phyloP scores from a whole-genome alignment of 2,113 vertebrate genomes.

The Scopus umbretta region DNA sequence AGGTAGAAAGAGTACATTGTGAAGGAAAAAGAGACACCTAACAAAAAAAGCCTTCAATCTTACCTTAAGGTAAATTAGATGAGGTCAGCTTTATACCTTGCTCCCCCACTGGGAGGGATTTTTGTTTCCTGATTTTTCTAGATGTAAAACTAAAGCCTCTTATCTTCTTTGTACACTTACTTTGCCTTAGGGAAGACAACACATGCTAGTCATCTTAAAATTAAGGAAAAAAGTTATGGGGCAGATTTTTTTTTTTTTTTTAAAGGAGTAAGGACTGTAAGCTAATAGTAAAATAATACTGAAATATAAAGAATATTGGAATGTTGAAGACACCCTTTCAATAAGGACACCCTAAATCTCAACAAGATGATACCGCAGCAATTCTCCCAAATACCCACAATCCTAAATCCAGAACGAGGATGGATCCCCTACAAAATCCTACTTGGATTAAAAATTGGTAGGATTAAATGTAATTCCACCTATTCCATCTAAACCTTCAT shows the following conservation, averaged over 20 bases:
- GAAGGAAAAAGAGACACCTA: slow-evolving; percentile 1
- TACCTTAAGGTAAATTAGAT: slow-evolving; percentile 49
- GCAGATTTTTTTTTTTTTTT: background rate
- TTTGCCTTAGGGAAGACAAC: slow-evolving; percentile 46
- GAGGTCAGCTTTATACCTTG: slow-evolving; percentile 55
- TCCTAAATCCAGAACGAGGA: background rate
- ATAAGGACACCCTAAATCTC: background rate
- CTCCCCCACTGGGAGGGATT: slow-evolving; percentile 22
- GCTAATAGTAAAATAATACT: background rate
- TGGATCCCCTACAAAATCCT: background rate
- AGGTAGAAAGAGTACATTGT: slow-evolving; percentile 15
- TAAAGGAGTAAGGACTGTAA: background rate
- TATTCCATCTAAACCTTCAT: background rate
- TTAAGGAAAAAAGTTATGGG: background rate
- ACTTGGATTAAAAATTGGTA: background rate
- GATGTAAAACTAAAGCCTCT: slow-evolving; percentile 32
- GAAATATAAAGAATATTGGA: background rate
- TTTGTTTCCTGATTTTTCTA: slow-evolving; percentile 50
- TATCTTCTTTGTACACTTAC: slow-evolving; percentile 20
- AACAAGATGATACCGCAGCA: background rate
- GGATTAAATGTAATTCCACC: background rate
- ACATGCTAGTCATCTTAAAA: background rate
- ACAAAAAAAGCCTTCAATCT: slow-evolving; percentile 4
- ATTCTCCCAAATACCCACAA: background rate
- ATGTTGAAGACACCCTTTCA: background rate